A percentile compares a stretch with the other conserved stretches of the same genome.
phyloP scores from a whole-genome alignment of 2,113 vertebrate genomes.

The Vidua chalybeata region DNA sequence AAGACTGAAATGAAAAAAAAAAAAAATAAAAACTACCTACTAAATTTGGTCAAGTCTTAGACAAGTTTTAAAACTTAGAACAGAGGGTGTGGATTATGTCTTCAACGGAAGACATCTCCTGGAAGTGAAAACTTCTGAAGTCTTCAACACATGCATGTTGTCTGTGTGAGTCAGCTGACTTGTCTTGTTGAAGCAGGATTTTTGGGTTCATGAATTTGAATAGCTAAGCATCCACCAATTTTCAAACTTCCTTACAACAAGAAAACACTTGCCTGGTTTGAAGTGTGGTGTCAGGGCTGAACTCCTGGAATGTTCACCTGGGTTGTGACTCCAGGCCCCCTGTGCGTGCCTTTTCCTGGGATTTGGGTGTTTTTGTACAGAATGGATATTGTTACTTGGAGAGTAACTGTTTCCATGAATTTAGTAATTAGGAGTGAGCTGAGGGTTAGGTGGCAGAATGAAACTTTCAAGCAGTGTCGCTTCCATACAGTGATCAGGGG shows the following conservation, averaged over 20 bases:
- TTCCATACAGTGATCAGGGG: fast-evolving
- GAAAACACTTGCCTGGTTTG: fast-evolving
- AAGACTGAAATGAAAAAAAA: background rate
- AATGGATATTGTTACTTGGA: background rate
- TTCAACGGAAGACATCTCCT: background rate
- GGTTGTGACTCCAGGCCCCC: background rate
- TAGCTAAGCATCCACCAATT: background rate
- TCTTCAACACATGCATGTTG: fast-evolving
- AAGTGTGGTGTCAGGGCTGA: background rate
- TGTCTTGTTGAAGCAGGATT: background rate
- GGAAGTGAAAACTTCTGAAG: background rate
- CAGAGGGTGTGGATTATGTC: background rate
- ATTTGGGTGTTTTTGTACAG: background rate
- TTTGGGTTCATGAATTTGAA: background rate
- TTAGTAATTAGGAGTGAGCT: background rate
- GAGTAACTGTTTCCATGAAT: background rate
- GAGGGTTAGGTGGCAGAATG: background rate
- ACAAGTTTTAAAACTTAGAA: background rate
- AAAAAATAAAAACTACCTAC: background rate
- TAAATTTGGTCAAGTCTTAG: background rate
- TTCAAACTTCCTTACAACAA: background rate
- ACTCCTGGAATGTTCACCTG: background rate
- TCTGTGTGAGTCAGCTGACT: background rate
- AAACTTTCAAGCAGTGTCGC: background rate
- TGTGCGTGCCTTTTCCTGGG: background rate